A percentile compares a stretch with the other conserved stretches of the same genome.
Conservation (phyloP, 2,888 invertebrate genomes). For the Eilema sororculum region DNA sequence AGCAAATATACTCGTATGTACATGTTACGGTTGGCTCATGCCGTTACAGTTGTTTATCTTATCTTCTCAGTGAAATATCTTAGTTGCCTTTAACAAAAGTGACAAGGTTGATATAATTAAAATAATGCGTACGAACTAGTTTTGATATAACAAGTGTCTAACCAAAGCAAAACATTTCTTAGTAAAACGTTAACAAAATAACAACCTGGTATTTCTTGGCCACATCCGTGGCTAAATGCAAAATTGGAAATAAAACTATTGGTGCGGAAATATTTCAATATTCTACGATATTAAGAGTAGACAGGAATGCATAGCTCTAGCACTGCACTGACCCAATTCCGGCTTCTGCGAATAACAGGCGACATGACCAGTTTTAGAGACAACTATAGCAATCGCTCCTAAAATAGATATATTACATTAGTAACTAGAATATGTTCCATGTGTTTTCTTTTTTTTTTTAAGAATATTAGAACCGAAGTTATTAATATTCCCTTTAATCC, state of each 20-base stretch:
- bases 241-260: slow-evolving; percentile 16
- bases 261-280: slow-evolving; percentile 2
- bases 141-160: background rate
- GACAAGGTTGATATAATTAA: background rate
- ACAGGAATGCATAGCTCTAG: slow-evolving; percentile 21
- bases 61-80: background rate
- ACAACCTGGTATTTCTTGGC: background rate
- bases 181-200: background rate
- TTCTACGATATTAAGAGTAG: slow-evolving; percentile 15
- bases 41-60: background rate
- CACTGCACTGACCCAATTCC: slow-evolving; percentile 40
- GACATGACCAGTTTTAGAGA: slow-evolving; percentile 14
- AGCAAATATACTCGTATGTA: background rate
- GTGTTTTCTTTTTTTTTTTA: background rate
- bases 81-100: background rate
- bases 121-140: background rate
- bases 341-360: slow-evolving; percentile 21
- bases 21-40: background rate
- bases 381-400: background rate
- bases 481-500: too few species aligned
- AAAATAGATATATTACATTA: background rate
- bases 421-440: background rate
- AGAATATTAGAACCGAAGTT: too few species aligned
- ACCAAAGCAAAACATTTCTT: background rate
- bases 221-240: slow-evolving; percentile 10